Conservation (phyloP, 2,113 vertebrate species). For the Albula goreensis region DNA sequence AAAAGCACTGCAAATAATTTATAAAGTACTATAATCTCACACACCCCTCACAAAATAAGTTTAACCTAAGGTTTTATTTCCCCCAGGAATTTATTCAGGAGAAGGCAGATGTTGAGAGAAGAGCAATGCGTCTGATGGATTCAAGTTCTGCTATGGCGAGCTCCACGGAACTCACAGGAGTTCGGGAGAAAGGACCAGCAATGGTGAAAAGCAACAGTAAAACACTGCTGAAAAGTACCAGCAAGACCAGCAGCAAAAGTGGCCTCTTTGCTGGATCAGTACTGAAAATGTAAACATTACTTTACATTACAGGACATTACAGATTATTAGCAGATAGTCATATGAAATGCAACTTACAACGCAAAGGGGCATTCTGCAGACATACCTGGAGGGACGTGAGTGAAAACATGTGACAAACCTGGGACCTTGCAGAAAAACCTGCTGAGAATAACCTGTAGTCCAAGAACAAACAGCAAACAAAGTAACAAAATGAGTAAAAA, state of each 20-base stretch:
- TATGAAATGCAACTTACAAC: too few relatives aligned
- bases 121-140: slow-evolving; percentile 49
- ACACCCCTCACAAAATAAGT: neutral
- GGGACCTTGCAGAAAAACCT: too few relatives aligned
- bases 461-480: too few relatives aligned
- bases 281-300: neutral
- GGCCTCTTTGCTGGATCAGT: slow-evolving; percentile 39
- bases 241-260: slow-evolving; percentile 53
- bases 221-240: slow-evolving; percentile 55
- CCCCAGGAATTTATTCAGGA: slow-evolving; percentile 71
- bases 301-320: too few relatives aligned
- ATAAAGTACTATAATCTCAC: neutral
- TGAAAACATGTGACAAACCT: too few relatives aligned
- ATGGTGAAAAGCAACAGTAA: slow-evolving; percentile 42
- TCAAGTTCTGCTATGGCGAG: slow-evolving; percentile 32
- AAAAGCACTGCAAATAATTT: neutral
- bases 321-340: too few relatives aligned
- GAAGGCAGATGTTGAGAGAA: slow-evolving; percentile 57
- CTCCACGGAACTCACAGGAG: slow-evolving; percentile 39
- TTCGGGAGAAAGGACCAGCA: slow-evolving; percentile 36
- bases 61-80: slow-evolving; percentile 65
- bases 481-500: too few relatives aligned
- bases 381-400: too few relatives aligned
- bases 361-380: too few relatives aligned
- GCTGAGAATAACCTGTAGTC: too few relatives aligned